Evolutionary conservation across 2,888 invertebrate genomes (phyloP), one percentile per base, ranked within the genome.

Genomic region (Philereme transversata): DNA sequence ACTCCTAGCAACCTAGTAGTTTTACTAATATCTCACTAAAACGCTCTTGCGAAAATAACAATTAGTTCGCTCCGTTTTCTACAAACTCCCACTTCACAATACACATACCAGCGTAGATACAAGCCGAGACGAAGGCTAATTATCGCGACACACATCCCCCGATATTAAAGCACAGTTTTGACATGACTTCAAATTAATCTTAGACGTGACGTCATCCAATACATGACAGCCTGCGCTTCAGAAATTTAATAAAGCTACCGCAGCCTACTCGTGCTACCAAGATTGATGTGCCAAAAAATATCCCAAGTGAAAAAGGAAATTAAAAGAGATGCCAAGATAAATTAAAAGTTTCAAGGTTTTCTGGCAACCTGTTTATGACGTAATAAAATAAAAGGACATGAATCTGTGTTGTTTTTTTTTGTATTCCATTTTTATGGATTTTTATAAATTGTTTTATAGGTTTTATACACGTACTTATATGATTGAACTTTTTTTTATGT

Each of bases 241-340:
- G 75, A 80, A 86, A 87, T 89, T 89, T 90, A 90, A 90, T 90
- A 90, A 88, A 88, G 86, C 74, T 73, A 76, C 72, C 69, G 72
- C 78, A 77, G 78, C 81, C 76, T 74, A 75, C 71, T 71, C 76
- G 75, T 72, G 72, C 73, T 75, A 76, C 77, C 67, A 86, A 88
- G 89, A 90, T 90, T 89, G 88, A 90, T 89, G 88, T 81, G 75
- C 69, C 75, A 67, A 78, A 82, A 65, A 78, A 79, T 79, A 80
- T 73, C 74, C 73, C 75, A 69, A 74, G 76, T 71, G 74, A 77
- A 75, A 55, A 79, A 77, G 75, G 74, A 79, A 83, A 83, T 84
- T 82, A 81, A 82, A 76, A 80, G 70, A 73, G 74, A 77, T 78
- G 77, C 75, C 76, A 79, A 68, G 64, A 66, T 76, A 77, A 81